Conservation (phyloP, 1,140 invertebrate genomes). For the Catajapyx aquilonaris region DNA sequence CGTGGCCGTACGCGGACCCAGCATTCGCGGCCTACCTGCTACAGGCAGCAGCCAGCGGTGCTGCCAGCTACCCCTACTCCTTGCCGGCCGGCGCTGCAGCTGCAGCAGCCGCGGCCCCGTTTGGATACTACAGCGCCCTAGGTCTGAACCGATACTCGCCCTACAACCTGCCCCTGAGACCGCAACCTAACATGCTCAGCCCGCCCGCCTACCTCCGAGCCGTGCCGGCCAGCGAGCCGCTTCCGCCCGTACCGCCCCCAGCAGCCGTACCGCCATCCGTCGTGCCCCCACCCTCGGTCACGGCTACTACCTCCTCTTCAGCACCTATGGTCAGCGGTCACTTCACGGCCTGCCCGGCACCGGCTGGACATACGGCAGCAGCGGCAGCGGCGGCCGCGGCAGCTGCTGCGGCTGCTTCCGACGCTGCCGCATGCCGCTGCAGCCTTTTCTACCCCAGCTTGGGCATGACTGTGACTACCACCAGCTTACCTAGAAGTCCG, state of each 20-base stretch:
- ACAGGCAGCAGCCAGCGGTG: constrained; percentile 51
- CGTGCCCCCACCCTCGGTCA: constrained; percentile 3
- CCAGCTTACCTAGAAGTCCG: background rate
- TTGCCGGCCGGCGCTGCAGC: constrained; percentile 11
- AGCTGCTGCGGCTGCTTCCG: constrained; percentile 9
- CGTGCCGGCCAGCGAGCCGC: background rate
- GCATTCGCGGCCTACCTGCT: constrained; percentile 75
- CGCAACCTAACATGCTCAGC: constrained; percentile 9
- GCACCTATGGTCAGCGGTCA: constrained; percentile 6
- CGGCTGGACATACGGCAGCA: constrained; percentile 8
- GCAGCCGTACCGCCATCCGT: constrained; percentile 1
- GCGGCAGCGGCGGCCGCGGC: too few species aligned
- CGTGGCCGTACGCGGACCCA: constrained; percentile 88
- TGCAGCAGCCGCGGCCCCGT: constrained; percentile 9
- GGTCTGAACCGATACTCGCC: constrained; percentile 9
- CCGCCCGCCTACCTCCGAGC: constrained; percentile 5
- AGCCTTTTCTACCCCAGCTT: constrained; percentile 6
- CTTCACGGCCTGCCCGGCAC: constrained; percentile 6
- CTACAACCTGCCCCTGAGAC: constrained; percentile 9
- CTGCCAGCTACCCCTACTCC: constrained; percentile 24
- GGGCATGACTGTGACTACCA: background rate
- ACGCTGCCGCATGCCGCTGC: constrained; percentile 8
- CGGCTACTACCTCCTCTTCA: constrained; percentile 3
- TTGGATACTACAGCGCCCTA: constrained; percentile 9
- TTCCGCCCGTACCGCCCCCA: constrained; percentile 1